Evolutionary conservation across 2,113 vertebrate species (phyloP).

Genomic region (Castor canadensis): DNA sequence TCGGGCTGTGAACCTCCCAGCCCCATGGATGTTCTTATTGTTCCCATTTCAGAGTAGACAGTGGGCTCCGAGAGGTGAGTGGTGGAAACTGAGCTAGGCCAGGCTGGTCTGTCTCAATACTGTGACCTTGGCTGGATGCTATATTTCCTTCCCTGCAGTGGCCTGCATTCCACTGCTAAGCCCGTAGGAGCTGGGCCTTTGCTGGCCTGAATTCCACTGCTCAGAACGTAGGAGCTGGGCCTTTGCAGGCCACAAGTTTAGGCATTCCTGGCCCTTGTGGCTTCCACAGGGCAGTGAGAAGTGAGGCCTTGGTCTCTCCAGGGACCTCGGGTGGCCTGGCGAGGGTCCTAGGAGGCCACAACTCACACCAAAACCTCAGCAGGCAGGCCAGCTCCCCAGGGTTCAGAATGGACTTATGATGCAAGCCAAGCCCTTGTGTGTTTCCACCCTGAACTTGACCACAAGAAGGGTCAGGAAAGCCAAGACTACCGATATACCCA

Average conservation of each 20-base stretch:
- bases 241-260: background rate
- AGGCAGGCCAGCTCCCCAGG: fast-evolving
- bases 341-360: background rate
- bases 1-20: background rate
- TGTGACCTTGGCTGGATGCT: fast-evolving
- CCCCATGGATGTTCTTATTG: fast-evolving
- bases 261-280: background rate
- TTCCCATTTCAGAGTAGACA: background rate
- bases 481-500: fast-evolving
- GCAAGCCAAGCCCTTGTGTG: background rate
- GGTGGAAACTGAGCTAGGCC: too few relatives aligned
- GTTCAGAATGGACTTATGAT: background rate
- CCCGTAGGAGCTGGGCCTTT: background rate
- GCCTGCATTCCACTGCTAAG: too few relatives aligned
- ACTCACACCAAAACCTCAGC: background rate
- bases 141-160: background rate
- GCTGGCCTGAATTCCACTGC: background rate
- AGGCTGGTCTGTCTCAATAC: background rate
- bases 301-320: background rate
- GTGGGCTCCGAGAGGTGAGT: background rate
- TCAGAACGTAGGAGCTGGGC: background rate
- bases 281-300: background rate
- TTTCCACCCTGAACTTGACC: background rate
- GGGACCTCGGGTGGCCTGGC: background rate
- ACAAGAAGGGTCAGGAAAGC: background rate